These are phyloP conservation scores for Sus scrofa DNA, from an alignment of 2,113 vertebrate species.

Conservation along the genomic window DNA sequence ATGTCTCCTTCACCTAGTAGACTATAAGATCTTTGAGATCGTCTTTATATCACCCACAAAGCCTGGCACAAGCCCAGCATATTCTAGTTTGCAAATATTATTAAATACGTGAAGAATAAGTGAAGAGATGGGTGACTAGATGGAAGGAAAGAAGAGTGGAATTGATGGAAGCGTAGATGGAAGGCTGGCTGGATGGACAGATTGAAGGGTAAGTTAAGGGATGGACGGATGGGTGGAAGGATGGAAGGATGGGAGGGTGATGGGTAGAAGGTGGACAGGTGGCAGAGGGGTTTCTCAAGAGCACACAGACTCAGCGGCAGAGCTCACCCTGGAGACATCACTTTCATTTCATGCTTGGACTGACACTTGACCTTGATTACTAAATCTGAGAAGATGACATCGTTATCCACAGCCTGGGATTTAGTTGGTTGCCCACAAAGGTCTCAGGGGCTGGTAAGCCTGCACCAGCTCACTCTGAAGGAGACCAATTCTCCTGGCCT, in stretches of 20 bases:
- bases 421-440: neutral
- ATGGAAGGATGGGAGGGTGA: neutral
- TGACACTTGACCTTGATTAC: neutral
- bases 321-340: neutral
- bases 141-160: neutral
- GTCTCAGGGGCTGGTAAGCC: neutral
- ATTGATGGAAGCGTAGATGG: neutral
- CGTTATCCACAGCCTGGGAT: neutral
- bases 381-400: neutral
- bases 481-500: neutral
- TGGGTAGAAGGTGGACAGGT: too few species aligned
- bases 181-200: neutral
- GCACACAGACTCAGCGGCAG: neutral
- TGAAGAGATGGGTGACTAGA: neutral
- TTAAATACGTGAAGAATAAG: slow-evolving; percentile 2
- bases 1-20: neutral
- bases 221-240: neutral
- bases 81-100: neutral
- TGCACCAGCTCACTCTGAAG: neutral
- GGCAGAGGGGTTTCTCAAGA: neutral
- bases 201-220: too few species aligned
- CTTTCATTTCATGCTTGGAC: neutral
- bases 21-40: slow-evolving; percentile 11
- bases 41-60: slow-evolving; percentile 8
- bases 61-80: neutral